These are phyloP conservation scores for Linyphia triangularis DNA, from an alignment of 2,888 invertebrate species.

Conservation along the genomic window DNA sequence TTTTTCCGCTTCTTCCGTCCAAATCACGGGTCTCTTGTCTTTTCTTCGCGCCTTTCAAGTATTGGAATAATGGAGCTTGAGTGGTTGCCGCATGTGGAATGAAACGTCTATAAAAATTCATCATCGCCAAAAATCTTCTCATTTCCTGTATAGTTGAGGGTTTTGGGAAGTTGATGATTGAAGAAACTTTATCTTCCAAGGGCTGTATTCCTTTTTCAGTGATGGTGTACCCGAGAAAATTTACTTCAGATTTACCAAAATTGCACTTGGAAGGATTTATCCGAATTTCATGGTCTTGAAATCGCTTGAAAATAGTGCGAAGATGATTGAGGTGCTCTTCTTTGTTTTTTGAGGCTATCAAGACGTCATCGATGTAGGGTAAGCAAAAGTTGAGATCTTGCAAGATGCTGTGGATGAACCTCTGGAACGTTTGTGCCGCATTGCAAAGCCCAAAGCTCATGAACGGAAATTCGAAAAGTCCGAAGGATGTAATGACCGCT, in stretches of 20 bases:
- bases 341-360: background rate
- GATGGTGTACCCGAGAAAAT: background rate
- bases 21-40: constrained; percentile 4
- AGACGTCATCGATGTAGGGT: constrained; percentile 7
- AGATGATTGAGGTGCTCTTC: background rate
- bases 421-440: constrained; percentile 31
- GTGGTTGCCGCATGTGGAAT: background rate
- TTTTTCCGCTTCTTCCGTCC: constrained; percentile 14
- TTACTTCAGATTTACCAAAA: background rate
- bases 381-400: constrained; percentile 8
- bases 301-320: background rate
- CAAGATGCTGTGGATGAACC: constrained; percentile 28
- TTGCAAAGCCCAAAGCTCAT: constrained; percentile 30
- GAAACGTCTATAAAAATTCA: background rate
- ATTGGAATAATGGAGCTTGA: background rate
- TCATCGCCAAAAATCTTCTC: constrained; percentile 5
- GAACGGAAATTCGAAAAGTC: constrained; percentile 27
- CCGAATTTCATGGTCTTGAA: background rate
- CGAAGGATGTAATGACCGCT: constrained; percentile 9
- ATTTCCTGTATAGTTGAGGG: background rate
- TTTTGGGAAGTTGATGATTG: background rate
- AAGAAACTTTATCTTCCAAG: background rate
- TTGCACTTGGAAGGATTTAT: background rate
- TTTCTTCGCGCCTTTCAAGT: background rate
- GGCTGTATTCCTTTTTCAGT: background rate